Evolutionary conservation across 2,113 vertebrate genomes (phyloP).

Genomic region (Burhinus oedicnemus): DNA sequence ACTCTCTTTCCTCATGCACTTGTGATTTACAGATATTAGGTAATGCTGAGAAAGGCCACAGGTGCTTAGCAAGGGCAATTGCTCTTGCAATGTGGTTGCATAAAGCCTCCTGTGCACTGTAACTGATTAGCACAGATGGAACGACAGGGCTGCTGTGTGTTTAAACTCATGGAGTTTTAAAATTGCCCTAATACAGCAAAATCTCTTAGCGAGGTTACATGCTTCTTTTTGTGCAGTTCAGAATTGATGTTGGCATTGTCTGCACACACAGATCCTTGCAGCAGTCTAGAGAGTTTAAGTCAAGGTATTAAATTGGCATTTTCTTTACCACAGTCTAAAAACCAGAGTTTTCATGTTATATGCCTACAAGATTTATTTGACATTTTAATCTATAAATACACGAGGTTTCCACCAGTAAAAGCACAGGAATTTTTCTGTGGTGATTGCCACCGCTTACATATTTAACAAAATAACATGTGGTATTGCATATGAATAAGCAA

Average conservation of each 20-base stretch:
- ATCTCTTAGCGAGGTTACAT: neutral
- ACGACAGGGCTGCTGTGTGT: neutral
- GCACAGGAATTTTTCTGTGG: conserved; percentile 53
- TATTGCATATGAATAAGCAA: conserved; percentile 57
- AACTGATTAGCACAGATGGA: neutral
- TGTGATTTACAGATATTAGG: neutral
- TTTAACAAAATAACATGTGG: conserved; percentile 13
- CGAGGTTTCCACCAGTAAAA: conserved; percentile 46
- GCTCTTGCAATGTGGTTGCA: neutral
- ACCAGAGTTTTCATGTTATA: neutral
- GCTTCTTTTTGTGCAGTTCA: neutral
- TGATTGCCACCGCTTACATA: conserved; percentile 14
- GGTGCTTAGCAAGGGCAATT: neutral
- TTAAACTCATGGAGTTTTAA: neutral
- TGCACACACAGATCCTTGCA: neutral
- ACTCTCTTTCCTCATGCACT: neutral
- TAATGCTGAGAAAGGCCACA: neutral
- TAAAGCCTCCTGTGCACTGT: neutral
- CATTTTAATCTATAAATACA: conserved; percentile 49
- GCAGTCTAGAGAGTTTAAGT: neutral
- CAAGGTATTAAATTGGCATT: neutral
- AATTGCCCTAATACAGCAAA: neutral
- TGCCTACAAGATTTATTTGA: conserved; percentile 3
- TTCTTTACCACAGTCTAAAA: neutral
- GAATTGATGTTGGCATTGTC: neutral